phyloP scores from a whole-genome alignment of 1,140 invertebrate species.

The Camponotus pennsylvanicus region DNA sequence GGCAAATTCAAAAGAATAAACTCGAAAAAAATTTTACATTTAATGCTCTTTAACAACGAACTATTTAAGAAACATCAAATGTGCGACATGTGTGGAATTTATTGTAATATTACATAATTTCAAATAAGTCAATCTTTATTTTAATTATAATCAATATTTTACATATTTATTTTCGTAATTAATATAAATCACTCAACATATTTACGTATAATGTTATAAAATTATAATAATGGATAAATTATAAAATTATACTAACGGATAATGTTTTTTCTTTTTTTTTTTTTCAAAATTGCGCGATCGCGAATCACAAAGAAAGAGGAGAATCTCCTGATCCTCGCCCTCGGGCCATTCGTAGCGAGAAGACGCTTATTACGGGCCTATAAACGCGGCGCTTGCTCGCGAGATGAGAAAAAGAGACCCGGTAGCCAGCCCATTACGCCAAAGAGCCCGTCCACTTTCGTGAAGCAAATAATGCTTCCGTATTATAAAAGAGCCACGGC shows the following conservation, averaged over 20 bases:
- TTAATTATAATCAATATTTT: too few species aligned
- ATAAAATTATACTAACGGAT: too few species aligned
- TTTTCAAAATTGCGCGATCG: neutral
- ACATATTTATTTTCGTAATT: too few species aligned
- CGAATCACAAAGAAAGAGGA: constrained; percentile 23
- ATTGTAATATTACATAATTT: too few species aligned
- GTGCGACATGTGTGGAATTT: too few species aligned
- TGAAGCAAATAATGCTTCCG: constrained; percentile 34
- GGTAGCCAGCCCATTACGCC: constrained; percentile 51
- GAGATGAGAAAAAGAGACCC: constrained; percentile 39
- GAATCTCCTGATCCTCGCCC: constrained; percentile 39
- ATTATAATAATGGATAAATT: too few species aligned
- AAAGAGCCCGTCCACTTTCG: constrained; percentile 59
- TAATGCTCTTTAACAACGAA: neutral
- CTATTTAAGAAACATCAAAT: too few species aligned
- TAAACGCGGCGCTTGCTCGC: constrained; percentile 52
- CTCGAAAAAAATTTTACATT: neutral
- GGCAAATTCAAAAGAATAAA: neutral
- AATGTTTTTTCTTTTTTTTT: neutral
- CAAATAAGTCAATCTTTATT: too few species aligned
- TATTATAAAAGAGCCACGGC: constrained; percentile 31
- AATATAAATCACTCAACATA: too few species aligned
- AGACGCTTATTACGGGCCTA: constrained; percentile 65
- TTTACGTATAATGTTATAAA: too few species aligned
- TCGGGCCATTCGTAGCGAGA: constrained; percentile 46